Base-by-base conservation (phyloP, 64 coral and sea anemone species). In the Catalaphyllia jardinei region DNA sequence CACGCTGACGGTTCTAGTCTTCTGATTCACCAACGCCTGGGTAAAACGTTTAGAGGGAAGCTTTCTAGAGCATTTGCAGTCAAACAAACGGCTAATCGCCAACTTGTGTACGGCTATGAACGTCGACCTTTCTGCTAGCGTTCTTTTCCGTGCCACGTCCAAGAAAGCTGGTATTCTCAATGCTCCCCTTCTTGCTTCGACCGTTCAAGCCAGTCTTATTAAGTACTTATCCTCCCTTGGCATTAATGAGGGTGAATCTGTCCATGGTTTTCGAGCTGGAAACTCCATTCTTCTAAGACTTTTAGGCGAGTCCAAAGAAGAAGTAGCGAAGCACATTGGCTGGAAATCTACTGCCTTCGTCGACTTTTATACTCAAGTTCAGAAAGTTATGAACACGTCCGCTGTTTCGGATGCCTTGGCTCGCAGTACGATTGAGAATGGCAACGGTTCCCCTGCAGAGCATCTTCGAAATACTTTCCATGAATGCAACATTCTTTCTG, bases 331-430 rank as follows among this genome's bases (percentile, higher is more conserved):
- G 9, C 90, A 87, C 60, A 65, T 87, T 42, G 87, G 80, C n/a
- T 94, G 92, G 87, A 46, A 83, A 63, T 89, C 87, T 52, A 69
- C 87, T 69, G 59, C 60, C 17, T 79, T 91, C 76, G 91, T 87
- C 35, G 77, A 73, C 54, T 86, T 80, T 50, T 93, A 93, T 46
- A 93, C 91, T 33, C 91, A 79, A 81, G 62, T 73, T 12, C 59
- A 93, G 9, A 93, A 93, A n/a, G 91, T 93, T 88, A 54, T 80
- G 30, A 24, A 13, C 18, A 33, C 5, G 10, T n/a, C 52, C 42
- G 24, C 73, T n/a, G 10, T 31, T 64, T 60, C 27, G 12, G 55
- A 83, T 67, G 33, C 79, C 54, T 67, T 83, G 62, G 79, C 79
- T 62, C 33, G 55, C n/a, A 83, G 79, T 67, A 62, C 79, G n/a